Percentiles rank a stretch among this genome's conserved stretches.
Evolutionary conservation across 2,888 invertebrate species (phyloP).

Genomic region (Thymelicus acteon): DNA sequence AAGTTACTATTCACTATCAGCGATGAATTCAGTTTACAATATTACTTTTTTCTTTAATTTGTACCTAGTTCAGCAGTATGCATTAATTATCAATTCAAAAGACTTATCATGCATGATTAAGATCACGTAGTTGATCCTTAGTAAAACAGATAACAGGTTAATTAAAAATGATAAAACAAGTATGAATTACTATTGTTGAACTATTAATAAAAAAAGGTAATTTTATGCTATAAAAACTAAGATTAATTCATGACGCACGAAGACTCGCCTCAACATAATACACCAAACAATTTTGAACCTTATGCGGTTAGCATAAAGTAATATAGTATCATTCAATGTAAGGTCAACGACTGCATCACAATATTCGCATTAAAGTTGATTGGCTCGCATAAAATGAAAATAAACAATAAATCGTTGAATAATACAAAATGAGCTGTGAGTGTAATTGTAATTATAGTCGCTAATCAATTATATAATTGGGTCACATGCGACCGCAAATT

Average conservation of each 20-base stretch:
- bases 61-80: too few relatives aligned
- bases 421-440: constrained; percentile 22
- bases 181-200: not conserved
- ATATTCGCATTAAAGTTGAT: constrained; percentile 38
- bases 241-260: not conserved
- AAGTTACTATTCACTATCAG: too few relatives aligned
- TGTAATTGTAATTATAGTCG: constrained; percentile 27
- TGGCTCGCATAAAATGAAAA: constrained; percentile 22
- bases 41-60: too few relatives aligned
- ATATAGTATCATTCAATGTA: not conserved
- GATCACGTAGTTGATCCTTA: not conserved
- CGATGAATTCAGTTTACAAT: too few relatives aligned
- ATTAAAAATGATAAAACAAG: too few relatives aligned
- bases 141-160: not conserved
- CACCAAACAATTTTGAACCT: not conserved
- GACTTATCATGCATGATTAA: constrained; percentile 1
- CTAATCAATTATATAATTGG: constrained; percentile 33
- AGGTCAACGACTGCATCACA: constrained; percentile 39
- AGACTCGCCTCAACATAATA: not conserved
- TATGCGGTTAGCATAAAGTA: not conserved
- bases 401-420: constrained; percentile 30
- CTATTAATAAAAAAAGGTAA: not conserved
- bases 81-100: not conserved
- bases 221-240: not conserved
- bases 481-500: constrained; percentile 24